Percentiles rank a stretch among this genome's conserved stretches.
Conservation (phyloP, 2,113 vertebrate genomes). For the Cyprinodon tularosa region DNA sequence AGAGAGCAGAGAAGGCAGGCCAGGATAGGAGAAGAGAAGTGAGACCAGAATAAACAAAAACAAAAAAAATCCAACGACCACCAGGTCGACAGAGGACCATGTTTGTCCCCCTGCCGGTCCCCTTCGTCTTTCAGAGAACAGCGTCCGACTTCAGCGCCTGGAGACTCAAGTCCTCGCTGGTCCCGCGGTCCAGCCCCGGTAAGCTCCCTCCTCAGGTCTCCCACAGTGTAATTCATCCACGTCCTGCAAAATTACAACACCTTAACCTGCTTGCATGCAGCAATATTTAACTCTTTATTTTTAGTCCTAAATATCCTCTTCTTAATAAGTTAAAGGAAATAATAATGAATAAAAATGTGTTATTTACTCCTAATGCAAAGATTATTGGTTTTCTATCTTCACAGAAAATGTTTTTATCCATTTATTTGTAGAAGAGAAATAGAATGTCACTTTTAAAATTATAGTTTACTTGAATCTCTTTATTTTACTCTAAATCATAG, state of each 20-base stretch:
- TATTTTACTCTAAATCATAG: neutral
- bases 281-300: neutral
- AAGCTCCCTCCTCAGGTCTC: slow-evolving; percentile 47
- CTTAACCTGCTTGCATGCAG: neutral
- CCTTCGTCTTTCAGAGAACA: slow-evolving; percentile 88
- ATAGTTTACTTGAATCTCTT: neutral
- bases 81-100: slow-evolving; percentile 80
- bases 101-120: slow-evolving; percentile 82
- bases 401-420: neutral
- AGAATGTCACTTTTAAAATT: neutral
- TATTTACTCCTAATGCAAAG: neutral
- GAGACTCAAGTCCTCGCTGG: slow-evolving; percentile 86
- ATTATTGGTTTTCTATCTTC: too few species aligned
- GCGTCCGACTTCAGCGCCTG: slow-evolving; percentile 85
- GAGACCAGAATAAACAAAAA: slow-evolving; percentile 58
- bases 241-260: neutral
- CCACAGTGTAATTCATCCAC: neutral
- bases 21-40: slow-evolving; percentile 54
- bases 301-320: too few species aligned
- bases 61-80: slow-evolving; percentile 46
- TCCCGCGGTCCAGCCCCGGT: slow-evolving; percentile 85
- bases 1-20: slow-evolving; percentile 41
- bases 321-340: too few species aligned
- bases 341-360: neutral
- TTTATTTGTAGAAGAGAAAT: neutral